These are phyloP conservation scores for Umimayanthus chanpuru DNA, from an alignment of 92 coral and sea anemone species.

Conservation along the genomic window DNA sequence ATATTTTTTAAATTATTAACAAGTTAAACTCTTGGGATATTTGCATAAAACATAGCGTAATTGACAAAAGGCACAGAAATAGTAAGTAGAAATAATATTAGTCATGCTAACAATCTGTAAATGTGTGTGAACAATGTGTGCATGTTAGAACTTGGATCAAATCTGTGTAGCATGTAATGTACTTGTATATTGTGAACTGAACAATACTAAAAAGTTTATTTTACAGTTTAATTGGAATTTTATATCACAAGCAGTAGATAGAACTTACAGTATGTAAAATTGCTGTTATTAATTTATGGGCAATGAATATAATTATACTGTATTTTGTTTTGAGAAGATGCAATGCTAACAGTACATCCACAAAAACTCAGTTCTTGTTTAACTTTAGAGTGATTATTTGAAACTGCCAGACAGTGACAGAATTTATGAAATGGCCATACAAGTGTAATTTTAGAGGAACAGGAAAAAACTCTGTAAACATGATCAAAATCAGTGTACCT, in stretches of 20 bases:
- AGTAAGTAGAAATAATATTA: neutral
- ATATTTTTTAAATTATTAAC: slow-evolving; percentile 10
- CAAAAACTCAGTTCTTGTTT: no score
- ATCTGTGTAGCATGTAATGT: neutral
- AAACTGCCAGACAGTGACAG: no score
- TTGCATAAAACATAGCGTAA: slow-evolving; percentile 9
- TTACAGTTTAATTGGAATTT: neutral
- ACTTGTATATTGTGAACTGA: neutral
- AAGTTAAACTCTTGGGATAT: neutral
- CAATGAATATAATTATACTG: no score
- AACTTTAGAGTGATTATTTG: no score
- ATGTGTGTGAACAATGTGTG: neutral
- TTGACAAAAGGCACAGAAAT: neutral
- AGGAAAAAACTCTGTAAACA: no score
- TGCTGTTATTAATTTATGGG: no score
- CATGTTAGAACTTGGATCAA: neutral
- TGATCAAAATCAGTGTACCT: no score
- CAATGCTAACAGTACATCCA: no score
- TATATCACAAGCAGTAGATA: neutral
- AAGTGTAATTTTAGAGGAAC: no score
- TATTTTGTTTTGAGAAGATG: no score
- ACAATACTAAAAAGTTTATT: neutral
- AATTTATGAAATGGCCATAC: no score
- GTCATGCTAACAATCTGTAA: neutral
- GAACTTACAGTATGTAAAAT: neutral